A percentile compares a stretch with the other conserved stretches of the same genome.
These are phyloP conservation scores for Lepus timidus DNA, from an alignment of 2,113 vertebrate species.

Conservation along the genomic window DNA sequence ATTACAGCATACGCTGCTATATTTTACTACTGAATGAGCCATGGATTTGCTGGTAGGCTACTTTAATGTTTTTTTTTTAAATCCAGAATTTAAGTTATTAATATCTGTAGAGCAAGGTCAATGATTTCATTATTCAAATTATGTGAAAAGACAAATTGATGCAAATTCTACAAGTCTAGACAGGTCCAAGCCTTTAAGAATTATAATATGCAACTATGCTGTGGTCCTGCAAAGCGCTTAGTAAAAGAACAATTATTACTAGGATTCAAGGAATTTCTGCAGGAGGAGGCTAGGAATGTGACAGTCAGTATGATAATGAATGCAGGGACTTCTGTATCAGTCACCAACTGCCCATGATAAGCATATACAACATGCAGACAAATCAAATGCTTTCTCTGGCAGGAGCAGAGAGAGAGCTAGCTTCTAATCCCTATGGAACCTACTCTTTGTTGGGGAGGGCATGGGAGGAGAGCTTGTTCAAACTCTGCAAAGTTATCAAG, in stretches of 20 bases:
- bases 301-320: background rate
- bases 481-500: background rate
- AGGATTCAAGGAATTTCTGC: constrained; percentile 32
- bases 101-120: constrained; percentile 36
- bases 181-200: background rate
- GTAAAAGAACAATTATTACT: constrained; percentile 30
- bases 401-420: background rate
- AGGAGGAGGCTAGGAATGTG: background rate
- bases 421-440: background rate
- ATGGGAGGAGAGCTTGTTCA: background rate
- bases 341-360: background rate
- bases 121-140: constrained; percentile 65
- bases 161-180: constrained; percentile 19
- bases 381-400: background rate
- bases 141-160: constrained; percentile 34
- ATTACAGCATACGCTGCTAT: background rate
- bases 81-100: constrained; percentile 45
- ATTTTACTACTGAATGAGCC: background rate
- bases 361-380: background rate
- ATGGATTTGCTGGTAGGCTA: background rate
- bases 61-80: background rate
- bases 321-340: background rate
- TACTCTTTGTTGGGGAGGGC: background rate
- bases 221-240: background rate
- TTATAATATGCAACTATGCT: background rate